A percentile compares a stretch with the other conserved stretches of the same genome.
phyloP scores from a whole-genome alignment of 1,140 invertebrate genomes.

The Psilanteris sp. region DNA sequence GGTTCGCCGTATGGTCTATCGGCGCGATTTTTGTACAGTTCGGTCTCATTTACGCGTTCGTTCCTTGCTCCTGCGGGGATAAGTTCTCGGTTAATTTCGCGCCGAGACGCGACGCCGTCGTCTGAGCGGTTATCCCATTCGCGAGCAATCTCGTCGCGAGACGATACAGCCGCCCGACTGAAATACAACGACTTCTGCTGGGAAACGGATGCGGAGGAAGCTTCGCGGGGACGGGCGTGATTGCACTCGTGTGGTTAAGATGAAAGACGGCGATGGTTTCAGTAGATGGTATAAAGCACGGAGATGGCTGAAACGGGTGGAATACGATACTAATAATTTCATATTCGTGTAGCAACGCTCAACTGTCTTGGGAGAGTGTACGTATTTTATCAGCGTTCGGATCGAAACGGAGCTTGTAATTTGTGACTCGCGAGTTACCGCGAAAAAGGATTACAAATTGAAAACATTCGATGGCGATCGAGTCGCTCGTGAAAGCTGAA shows the following conservation, averaged over 20 bases:
- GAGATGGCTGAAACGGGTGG: background rate
- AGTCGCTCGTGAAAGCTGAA: too few relatives aligned
- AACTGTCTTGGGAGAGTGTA: too few relatives aligned
- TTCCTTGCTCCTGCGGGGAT: conserved; percentile 62
- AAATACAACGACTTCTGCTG: conserved; percentile 22
- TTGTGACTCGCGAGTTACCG: too few relatives aligned
- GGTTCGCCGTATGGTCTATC: too few relatives aligned
- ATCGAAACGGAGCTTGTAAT: too few relatives aligned
- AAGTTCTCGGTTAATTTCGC: conserved; percentile 64
- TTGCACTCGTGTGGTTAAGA: conserved; percentile 22
- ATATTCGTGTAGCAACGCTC: background rate
- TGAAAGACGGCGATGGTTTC: conserved; percentile 29
- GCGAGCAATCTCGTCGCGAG: conserved; percentile 16
- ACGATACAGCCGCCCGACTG: conserved; percentile 9
- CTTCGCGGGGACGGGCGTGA: conserved; percentile 1
- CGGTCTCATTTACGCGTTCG: conserved; percentile 60
- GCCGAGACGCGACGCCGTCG: conserved; percentile 12
- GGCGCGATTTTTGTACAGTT: too few relatives aligned
- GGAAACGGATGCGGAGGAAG: conserved; percentile 13
- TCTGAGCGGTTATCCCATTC: conserved; percentile 12
- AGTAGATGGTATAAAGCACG: conserved; percentile 5
- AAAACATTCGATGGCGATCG: too few relatives aligned
- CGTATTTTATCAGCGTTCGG: conserved; percentile 3
- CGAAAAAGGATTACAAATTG: too few relatives aligned
- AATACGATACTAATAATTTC: conserved; percentile 9